phyloP scores from a whole-genome alignment of 2,113 vertebrate genomes.

The Diadophis punctatus region DNA sequence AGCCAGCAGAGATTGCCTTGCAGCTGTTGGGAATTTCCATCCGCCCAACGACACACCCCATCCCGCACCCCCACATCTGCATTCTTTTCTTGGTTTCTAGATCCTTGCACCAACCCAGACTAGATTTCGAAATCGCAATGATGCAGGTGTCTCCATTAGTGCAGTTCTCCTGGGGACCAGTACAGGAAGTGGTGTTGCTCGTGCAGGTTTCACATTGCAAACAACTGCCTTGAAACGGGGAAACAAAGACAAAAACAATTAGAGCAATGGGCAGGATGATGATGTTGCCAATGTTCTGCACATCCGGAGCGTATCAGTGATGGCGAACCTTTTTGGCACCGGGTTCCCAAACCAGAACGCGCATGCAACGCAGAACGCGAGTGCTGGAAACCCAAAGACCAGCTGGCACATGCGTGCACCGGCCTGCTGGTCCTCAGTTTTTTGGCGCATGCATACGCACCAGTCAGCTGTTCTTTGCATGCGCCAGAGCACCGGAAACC shows the following conservation, averaged over 20 bases:
- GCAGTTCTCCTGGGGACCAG: background rate
- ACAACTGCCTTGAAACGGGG: background rate
- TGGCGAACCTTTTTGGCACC: too few species aligned
- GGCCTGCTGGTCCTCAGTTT: too few species aligned
- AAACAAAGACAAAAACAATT: background rate
- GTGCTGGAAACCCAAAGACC: too few species aligned
- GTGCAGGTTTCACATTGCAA: background rate
- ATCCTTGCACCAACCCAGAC: background rate
- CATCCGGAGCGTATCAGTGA: too few species aligned
- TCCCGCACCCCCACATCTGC: background rate
- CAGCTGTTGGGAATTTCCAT: background rate
- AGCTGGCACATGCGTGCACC: too few species aligned
- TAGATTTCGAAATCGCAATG: accelerated
- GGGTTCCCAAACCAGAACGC: too few species aligned
- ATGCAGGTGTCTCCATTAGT: background rate
- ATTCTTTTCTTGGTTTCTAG: background rate
- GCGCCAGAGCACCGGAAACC: too few species aligned
- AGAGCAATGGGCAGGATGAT: background rate
- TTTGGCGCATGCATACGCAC: too few species aligned
- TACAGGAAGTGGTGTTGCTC: background rate
- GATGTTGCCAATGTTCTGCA: too few species aligned
- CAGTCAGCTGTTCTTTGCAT: too few species aligned
- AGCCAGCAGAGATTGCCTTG: background rate
- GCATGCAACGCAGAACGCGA: too few species aligned
- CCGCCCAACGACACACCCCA: background rate